Percentiles rank a stretch among this genome's conserved stretches.
Evolutionary conservation across 1,140 invertebrate genomes (phyloP).

Genomic region (Diplogasteroides magnus): DNA sequence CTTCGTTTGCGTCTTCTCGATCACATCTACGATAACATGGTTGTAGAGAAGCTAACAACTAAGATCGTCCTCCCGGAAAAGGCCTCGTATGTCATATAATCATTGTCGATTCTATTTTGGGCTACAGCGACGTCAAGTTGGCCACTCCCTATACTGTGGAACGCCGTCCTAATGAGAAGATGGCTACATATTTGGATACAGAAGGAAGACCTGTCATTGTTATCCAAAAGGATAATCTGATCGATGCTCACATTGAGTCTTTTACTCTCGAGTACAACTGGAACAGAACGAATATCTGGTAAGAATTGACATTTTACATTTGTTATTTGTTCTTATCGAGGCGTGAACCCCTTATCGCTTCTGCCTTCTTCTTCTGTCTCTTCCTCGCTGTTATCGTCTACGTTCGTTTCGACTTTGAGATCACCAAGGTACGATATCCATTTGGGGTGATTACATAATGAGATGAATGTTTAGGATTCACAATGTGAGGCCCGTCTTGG

Average conservation of each 20-base stretch:
- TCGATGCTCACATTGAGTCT: conserved; percentile 93
- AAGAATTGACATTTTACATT: conserved; percentile 5
- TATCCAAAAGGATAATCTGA: conserved; percentile 78
- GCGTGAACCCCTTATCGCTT: conserved; percentile 83
- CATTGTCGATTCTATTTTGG: background rate
- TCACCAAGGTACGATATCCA: conserved; percentile 66
- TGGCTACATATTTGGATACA: conserved; percentile 91
- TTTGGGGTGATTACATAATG: no score
- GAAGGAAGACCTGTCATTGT: conserved; percentile 81
- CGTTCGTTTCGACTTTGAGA: conserved; percentile 80
- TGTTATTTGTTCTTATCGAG: conserved; percentile 39
- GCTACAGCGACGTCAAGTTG: conserved; percentile 69
- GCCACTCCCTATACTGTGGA: conserved; percentile 75
- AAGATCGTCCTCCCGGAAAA: conserved; percentile 93
- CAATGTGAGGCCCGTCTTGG: background rate
- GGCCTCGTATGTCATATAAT: conserved; percentile 59
- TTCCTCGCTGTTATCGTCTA: conserved; percentile 89
- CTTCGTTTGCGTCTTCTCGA: conserved; percentile 87
- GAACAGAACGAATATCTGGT: background rate
- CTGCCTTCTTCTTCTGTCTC: conserved; percentile 78
- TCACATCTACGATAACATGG: conserved; percentile 93
- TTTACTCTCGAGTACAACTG: conserved; percentile 60
- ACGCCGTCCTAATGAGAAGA: conserved; percentile 69
- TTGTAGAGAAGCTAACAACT: conserved; percentile 80
- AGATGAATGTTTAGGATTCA: background rate